Percentiles rank a stretch among this genome's conserved stretches.
phyloP scores from a whole-genome alignment of 2,797 vertebrate genomes.

The Heterohyrax brucei region DNA sequence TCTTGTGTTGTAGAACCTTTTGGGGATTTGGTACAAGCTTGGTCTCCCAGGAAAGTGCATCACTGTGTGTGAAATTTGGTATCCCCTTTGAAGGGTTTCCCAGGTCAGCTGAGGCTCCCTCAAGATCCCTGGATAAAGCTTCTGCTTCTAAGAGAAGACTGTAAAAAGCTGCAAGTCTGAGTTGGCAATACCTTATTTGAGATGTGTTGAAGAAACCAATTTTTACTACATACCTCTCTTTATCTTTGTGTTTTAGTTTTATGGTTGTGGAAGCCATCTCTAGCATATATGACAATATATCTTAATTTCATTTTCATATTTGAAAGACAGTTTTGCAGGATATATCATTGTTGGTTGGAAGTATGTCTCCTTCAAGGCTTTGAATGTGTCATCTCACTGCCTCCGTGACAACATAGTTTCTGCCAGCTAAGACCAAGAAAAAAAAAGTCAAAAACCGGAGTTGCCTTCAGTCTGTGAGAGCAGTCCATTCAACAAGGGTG shows the following conservation, averaged over 20 bases:
- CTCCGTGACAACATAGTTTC: no score
- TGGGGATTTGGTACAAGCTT: constrained; percentile 53
- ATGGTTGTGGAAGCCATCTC: background rate
- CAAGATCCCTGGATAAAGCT: constrained; percentile 29
- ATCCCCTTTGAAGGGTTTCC: background rate
- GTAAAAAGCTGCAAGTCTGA: constrained; percentile 46
- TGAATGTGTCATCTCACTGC: no score
- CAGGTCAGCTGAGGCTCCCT: constrained; percentile 14
- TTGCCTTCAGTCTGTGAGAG: no score
- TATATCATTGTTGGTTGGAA: no score
- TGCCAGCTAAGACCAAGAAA: no score
- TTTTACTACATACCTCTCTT: constrained; percentile 4
- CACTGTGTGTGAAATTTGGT: background rate
- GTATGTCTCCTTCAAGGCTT: no score
- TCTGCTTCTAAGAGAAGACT: constrained; percentile 17
- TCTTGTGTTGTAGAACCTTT: constrained; percentile 56
- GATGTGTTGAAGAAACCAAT: background rate
- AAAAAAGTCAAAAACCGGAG: no score
- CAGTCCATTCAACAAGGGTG: no score
- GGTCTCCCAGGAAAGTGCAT: background rate
- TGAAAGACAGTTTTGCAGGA: no score
- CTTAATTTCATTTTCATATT: background rate
- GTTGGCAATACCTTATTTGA: constrained; percentile 47
- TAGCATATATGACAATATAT: background rate
- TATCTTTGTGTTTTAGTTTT: constrained; percentile 39